Evolutionary conservation across 2,888 invertebrate species (phyloP).

Genomic region (Cecidostiba fungosa): DNA sequence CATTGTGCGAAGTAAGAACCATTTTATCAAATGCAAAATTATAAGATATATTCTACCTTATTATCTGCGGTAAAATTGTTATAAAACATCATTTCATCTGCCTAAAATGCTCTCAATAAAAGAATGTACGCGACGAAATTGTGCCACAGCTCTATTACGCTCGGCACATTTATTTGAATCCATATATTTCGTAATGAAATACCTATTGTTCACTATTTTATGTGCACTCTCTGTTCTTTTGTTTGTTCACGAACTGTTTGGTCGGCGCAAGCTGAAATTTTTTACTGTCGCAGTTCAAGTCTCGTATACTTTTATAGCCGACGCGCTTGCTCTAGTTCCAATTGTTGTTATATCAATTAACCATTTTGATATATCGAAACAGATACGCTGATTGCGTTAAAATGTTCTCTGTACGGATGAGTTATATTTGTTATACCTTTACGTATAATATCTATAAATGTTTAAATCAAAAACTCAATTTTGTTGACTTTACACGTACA

Average conservation of each 20-base stretch:
- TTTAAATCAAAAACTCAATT: background rate
- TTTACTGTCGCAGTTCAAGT: background rate
- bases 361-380: background rate
- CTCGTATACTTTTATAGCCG: background rate
- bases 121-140: background rate
- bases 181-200: slow-evolving; percentile 1
- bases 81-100: background rate
- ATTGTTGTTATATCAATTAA: background rate
- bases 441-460: background rate
- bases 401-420: background rate
- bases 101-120: background rate
- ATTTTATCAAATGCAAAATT: slow-evolving; percentile 4
- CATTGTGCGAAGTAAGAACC: background rate
- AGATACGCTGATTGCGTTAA: background rate
- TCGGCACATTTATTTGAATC: background rate
- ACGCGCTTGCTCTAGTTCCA: background rate
- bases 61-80: background rate
- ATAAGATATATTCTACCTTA: background rate
- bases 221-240: background rate
- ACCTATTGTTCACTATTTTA: background rate
- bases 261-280: background rate
- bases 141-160: background rate
- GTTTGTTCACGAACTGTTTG: slow-evolving; percentile 4
- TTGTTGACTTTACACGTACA: background rate
- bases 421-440: background rate